A percentile compares a stretch with the other conserved stretches of the same genome.
Conservation (phyloP, 2,888 invertebrate species). For the Nemotelus pantherinus region DNA sequence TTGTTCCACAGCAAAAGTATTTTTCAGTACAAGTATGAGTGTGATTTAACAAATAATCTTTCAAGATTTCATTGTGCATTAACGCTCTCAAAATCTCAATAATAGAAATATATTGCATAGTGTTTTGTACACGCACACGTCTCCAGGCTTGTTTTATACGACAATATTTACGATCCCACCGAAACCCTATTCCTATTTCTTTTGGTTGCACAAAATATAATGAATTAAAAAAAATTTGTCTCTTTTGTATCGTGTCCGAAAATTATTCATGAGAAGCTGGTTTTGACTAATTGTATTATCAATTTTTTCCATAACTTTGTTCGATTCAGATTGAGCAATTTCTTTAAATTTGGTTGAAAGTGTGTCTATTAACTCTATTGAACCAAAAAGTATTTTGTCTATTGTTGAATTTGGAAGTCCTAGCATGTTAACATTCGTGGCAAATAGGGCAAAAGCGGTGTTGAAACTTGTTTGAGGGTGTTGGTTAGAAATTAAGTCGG, state of each 20-base stretch:
- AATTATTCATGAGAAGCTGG: background rate
- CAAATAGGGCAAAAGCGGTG: background rate
- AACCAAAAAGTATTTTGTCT: background rate
- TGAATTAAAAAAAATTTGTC: background rate
- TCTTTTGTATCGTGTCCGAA: background rate
- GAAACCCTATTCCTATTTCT: slow-evolving; percentile 7
- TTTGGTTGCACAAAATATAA: background rate
- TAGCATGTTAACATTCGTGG: background rate
- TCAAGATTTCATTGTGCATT: background rate
- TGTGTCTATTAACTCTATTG: background rate
- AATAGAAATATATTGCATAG: slow-evolving; percentile 6
- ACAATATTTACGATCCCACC: slow-evolving; percentile 5
- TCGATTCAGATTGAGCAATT: background rate
- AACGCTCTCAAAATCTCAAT: background rate
- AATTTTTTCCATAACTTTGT: background rate
- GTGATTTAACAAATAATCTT: background rate
- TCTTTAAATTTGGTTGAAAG: background rate
- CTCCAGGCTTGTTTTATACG: slow-evolving; percentile 4
- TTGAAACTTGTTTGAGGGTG: background rate
- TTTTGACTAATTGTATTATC: background rate
- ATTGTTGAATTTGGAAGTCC: slow-evolving; percentile 7
- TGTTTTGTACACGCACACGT: slow-evolving; percentile 3
- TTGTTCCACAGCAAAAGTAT: slow-evolving; percentile 1
- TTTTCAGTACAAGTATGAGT: slow-evolving; percentile 5
- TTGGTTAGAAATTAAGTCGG: background rate